Evolutionary conservation across 2,888 invertebrate genomes (phyloP).

Genomic region (Cactoblastis cactorum): DNA sequence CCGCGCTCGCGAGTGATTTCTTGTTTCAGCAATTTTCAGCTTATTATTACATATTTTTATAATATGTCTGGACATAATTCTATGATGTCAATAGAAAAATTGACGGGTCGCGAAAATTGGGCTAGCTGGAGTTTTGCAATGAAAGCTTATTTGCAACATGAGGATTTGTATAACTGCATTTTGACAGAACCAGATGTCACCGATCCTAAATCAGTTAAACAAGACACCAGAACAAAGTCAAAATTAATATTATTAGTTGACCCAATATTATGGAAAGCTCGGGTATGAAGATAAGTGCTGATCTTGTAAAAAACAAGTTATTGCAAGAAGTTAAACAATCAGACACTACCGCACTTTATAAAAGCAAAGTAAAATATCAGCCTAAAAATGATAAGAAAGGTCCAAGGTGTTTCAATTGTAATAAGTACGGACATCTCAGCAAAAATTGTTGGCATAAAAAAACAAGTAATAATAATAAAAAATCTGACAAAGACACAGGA

Average conservation of each 20-base stretch:
- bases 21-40: no score
- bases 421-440: background rate
- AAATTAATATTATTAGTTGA: slow-evolving; percentile 20
- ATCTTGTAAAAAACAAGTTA: slow-evolving; percentile 19
- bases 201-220: background rate
- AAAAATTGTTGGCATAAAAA: background rate
- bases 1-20: no score
- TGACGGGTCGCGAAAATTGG: slow-evolving; percentile 8
- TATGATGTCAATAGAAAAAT: background rate
- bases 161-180: slow-evolving; percentile 15
- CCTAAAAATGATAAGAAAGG: background rate
- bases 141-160: slow-evolving; percentile 14
- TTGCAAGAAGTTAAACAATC: slow-evolving; percentile 18
- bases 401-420: background rate
- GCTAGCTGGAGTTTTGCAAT: slow-evolving; percentile 15
- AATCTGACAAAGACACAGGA: background rate
- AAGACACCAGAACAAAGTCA: slow-evolving; percentile 20
- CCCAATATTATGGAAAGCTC: slow-evolving; percentile 17
- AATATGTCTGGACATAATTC: background rate
- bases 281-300: slow-evolving; percentile 18
- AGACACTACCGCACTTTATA: slow-evolving; percentile 17
- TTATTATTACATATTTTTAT: background rate
- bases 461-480: background rate
- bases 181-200: slow-evolving; percentile 3
- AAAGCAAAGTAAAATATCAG: background rate